phyloP scores from a whole-genome alignment of 2,113 vertebrate species.

The Trichomycterus rosablanca region DNA sequence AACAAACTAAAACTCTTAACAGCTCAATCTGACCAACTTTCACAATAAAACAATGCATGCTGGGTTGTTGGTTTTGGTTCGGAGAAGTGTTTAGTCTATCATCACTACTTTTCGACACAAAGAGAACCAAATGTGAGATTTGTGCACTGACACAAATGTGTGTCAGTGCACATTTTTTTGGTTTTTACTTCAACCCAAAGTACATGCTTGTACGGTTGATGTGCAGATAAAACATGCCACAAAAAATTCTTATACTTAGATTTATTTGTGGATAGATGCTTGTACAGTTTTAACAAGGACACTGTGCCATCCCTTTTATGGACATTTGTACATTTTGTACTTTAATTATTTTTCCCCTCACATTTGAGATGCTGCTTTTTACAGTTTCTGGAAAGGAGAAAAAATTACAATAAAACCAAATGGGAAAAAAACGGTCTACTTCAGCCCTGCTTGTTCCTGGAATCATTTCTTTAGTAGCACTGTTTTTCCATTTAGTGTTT shows the following conservation, averaged over 20 bases:
- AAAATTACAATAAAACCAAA: conserved; percentile 31
- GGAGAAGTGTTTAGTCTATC: background rate
- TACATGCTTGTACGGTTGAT: background rate
- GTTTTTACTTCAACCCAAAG: background rate
- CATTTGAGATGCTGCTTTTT: conserved; percentile 12
- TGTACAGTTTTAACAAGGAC: background rate
- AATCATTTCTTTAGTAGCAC: conserved; percentile 27
- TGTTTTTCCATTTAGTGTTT: conserved; percentile 46
- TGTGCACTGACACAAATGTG: too few species aligned
- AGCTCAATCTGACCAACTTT: background rate
- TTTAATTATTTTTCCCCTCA: conserved; percentile 4
- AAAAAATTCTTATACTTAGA: background rate
- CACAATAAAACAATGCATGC: too few species aligned
- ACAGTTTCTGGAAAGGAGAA: conserved; percentile 36
- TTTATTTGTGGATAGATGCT: too few species aligned
- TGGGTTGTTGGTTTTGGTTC: too few species aligned
- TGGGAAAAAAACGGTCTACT: conserved; percentile 31
- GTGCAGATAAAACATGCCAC: background rate
- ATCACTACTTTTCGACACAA: too few species aligned
- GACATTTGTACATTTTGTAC: background rate
- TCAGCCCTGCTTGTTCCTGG: conserved; percentile 18
- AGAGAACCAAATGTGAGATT: too few species aligned
- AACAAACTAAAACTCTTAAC: too few species aligned
- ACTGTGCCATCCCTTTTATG: background rate
- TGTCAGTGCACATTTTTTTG: too few species aligned